phyloP scores from a whole-genome alignment of 2,797 vertebrate genomes.

The Microhierax caerulescens region DNA sequence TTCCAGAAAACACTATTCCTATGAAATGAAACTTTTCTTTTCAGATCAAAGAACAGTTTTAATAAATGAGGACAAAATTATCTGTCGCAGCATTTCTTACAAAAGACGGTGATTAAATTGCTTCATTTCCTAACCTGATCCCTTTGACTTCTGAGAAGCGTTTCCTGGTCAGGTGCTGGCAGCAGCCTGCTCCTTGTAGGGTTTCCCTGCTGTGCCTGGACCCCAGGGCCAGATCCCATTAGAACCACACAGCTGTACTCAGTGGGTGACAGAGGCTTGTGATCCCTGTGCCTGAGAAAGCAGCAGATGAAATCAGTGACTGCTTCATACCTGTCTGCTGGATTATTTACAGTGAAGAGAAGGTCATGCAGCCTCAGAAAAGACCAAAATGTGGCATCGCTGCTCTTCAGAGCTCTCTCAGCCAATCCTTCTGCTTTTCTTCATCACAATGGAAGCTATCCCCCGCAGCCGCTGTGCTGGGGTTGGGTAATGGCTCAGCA shows the following conservation, averaged over 20 bases:
- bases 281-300: neutral
- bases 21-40: neutral
- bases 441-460: neutral
- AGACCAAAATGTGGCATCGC: neutral
- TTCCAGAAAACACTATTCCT: slow-evolving; percentile 25
- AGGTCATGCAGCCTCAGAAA: neutral
- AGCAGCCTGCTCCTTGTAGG: fast-evolving
- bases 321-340: neutral
- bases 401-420: neutral
- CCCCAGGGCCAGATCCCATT: neutral
- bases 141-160: slow-evolving; percentile 4
- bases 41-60: neutral
- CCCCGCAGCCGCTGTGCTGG: fast-evolving
- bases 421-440: neutral
- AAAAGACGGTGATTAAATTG: slow-evolving; percentile 30
- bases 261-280: neutral
- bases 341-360: neutral
- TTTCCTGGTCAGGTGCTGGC: neutral
- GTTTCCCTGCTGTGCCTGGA: neutral
- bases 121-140: neutral
- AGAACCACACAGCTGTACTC: neutral
- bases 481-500: neutral
- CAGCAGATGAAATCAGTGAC: neutral
- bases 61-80: slow-evolving; percentile 4
- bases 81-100: slow-evolving; percentile 21